These are phyloP conservation scores for Lemur catta DNA, from an alignment of 2,797 vertebrate species.

Conservation along the genomic window DNA sequence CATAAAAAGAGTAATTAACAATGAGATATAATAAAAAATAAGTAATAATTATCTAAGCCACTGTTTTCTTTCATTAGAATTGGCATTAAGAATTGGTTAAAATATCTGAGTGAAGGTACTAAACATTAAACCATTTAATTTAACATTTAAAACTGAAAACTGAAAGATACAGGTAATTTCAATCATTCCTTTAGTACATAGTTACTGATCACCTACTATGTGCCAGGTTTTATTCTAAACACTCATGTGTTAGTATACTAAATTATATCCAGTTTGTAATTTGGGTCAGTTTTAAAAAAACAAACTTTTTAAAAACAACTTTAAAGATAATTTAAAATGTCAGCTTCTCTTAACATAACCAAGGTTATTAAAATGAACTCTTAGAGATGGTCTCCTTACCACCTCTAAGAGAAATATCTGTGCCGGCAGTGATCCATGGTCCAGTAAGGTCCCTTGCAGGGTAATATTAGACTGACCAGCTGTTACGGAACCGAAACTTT, in stretches of 20 bases:
- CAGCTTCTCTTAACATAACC: background rate
- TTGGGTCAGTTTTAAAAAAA: background rate
- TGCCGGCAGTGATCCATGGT: background rate
- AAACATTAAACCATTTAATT: background rate
- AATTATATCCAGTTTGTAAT: background rate
- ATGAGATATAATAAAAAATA: background rate
- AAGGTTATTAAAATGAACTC: background rate
- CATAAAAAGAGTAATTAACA: background rate
- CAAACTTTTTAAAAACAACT: background rate
- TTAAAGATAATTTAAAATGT: background rate
- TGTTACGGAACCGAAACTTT: background rate
- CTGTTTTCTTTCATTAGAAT: background rate
- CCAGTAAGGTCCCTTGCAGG: background rate
- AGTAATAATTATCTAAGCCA: background rate
- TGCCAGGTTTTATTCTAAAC: background rate
- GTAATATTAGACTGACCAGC: background rate
- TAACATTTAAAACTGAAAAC: conserved; percentile 8
- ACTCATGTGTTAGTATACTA: background rate
- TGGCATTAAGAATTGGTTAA: background rate
- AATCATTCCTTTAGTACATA: background rate
- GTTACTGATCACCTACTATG: background rate
- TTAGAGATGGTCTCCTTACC: background rate
- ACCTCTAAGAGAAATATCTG: background rate
- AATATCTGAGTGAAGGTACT: conserved; percentile 7
- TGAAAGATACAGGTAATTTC: conserved; percentile 1